Evolutionary conservation across 2,797 vertebrate genomes (phyloP), one percentile per base, ranked within the genome.

Genomic region (Streptopelia turtur): DNA sequence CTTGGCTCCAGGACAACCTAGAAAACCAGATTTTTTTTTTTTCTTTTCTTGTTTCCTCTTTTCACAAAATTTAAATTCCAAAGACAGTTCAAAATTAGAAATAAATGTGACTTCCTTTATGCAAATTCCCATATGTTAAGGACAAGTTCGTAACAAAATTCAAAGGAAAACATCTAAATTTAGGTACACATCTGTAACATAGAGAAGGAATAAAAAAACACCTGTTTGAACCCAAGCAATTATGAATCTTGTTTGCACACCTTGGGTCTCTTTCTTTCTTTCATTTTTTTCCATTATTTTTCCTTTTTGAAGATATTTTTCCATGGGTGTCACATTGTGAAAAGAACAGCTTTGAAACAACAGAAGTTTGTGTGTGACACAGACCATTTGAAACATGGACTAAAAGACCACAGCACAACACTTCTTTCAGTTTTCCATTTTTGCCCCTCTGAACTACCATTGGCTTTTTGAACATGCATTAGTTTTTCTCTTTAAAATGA

Each of bases 1-100:
- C 97, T 99, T 99, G 95, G 98, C 98, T 53, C 99, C 99, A 6
- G 99, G 99, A 97, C 99, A 99, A 87, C 99, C 99, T 99, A 97
- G 63, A 97, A 96, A 77, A 79, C 0, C 11, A 90, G 24, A 66
- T 14, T 13, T 47, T 43, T 49, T 65, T 79, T 65, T 79, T 52
- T 50, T 50, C 11, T 45, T 91, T 72, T 75, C 16, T 53, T 75
- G 13, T 90, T 89, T 84, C 28, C 13, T 59, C 11, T 74, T 87
- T 72, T 82, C 83, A 55, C 18, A 71, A 57, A 3, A 35, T 66
- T 52, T 49, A 17, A 13, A 37, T 87, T 56, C 14, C 31, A 53
- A 24, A 3, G 52, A 15, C 5, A 66, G 9, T 45, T 82, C 37
- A 60, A 70, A 70, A 5, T 31, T 68, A 68, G 21, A 86, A 7